These are phyloP conservation scores for Drosophila triauraria DNA, from an alignment of 1,140 invertebrate species.

Conservation along the genomic window DNA sequence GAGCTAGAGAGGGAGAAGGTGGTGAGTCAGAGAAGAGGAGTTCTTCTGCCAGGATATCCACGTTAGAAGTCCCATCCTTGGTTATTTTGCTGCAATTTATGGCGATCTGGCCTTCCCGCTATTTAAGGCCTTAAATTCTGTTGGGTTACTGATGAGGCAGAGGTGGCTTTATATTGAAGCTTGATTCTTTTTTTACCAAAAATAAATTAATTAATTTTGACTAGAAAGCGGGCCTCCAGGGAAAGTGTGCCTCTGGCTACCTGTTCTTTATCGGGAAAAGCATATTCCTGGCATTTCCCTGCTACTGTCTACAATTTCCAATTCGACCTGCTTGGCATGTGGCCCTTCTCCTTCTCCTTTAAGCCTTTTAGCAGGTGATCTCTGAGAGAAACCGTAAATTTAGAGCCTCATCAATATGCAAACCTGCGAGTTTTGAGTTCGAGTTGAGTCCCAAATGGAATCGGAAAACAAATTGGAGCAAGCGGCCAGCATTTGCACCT, in stretches of 20 bases:
- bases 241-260: not conserved
- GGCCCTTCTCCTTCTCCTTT: not conserved
- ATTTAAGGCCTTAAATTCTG: not conserved
- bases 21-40: constrained; percentile 5
- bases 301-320: constrained; percentile 17
- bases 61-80: not conserved
- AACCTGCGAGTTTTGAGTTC: constrained; percentile 10
- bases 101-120: no score
- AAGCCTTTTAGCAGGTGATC: constrained; percentile 33
- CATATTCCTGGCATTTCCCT: not conserved
- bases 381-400: constrained; percentile 18
- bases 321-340: constrained; percentile 27
- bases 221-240: no score
- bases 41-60: constrained; percentile 3
- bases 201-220: not conserved
- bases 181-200: no score
- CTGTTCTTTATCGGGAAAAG: not conserved
- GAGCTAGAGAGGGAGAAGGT: not conserved
- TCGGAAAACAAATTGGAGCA: constrained; percentile 49
- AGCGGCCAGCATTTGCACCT: constrained; percentile 61
- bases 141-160: no score
- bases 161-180: no score
- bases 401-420: constrained; percentile 49
- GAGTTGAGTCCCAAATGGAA: constrained; percentile 5
- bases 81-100: not conserved